phyloP scores from a whole-genome alignment of 2,888 invertebrate species.

The Dromius quadrimaculatus region DNA sequence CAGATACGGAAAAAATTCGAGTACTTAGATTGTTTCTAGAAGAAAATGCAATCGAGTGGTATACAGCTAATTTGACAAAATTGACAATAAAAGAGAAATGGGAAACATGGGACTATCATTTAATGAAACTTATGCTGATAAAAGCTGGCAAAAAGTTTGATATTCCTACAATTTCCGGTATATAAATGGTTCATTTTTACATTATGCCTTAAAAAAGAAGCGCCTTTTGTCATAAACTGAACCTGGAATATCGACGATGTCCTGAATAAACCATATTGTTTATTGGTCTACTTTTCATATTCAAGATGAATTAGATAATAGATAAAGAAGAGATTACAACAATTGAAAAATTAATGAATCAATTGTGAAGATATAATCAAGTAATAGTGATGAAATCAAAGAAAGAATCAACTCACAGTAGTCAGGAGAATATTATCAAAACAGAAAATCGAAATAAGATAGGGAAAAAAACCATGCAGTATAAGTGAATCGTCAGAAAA shows the following conservation, averaged over 20 bases:
- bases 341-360: slow-evolving; percentile 26
- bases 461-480: slow-evolving; percentile 34
- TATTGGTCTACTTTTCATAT: slow-evolving; percentile 35
- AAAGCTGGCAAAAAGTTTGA: slow-evolving; percentile 31
- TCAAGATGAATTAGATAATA: slow-evolving; percentile 41
- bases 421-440: background rate
- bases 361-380: slow-evolving; percentile 20
- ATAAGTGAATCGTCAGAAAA: slow-evolving; percentile 13
- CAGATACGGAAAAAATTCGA: slow-evolving; percentile 1
- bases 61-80: slow-evolving; percentile 3
- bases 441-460: slow-evolving; percentile 3
- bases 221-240: slow-evolving; percentile 37
- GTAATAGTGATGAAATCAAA: background rate
- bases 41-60: slow-evolving; percentile 16
- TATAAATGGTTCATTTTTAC: slow-evolving; percentile 41
- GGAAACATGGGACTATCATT: slow-evolving; percentile 35
- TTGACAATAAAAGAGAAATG: slow-evolving; percentile 6
- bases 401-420: background rate
- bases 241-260: slow-evolving; percentile 13
- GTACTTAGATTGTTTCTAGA: background rate
- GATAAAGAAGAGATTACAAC: slow-evolving; percentile 37
- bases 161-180: slow-evolving; percentile 38
- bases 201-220: slow-evolving; percentile 47
- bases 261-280: slow-evolving; percentile 44
- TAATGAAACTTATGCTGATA: slow-evolving; percentile 31